Evolutionary conservation across 2,888 invertebrate genomes (phyloP).

Genomic region (Charanyca ferruginea): DNA sequence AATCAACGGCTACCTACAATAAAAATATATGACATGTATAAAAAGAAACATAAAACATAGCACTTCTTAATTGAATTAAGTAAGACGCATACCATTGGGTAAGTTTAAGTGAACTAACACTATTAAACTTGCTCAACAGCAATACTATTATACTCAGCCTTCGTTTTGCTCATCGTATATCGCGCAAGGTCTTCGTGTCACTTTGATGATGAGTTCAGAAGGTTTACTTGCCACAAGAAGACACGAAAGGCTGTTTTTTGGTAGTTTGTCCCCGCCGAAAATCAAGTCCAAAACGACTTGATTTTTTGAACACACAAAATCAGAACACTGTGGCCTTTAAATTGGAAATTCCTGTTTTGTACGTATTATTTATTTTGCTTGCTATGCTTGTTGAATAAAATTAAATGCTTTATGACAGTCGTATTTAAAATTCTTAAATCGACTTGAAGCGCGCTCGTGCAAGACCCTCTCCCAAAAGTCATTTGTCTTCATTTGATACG

Average conservation of each 20-base stretch:
- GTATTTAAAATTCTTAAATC: no score
- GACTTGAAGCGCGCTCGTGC: no score
- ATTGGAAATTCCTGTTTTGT: no score
- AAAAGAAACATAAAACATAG: background rate
- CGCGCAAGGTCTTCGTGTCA: slow-evolving; percentile 38
- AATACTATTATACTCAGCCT: slow-evolving; percentile 33
- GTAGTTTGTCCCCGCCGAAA: no score
- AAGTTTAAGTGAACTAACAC: slow-evolving; percentile 49
- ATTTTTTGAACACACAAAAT: no score
- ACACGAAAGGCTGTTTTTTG: background rate
- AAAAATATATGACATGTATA: background rate
- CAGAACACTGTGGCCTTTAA: no score
- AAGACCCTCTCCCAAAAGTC: no score
- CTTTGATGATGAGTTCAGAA: slow-evolving; percentile 20
- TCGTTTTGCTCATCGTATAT: slow-evolving; percentile 49
- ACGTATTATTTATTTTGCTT: no score
- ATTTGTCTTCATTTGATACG: no score
- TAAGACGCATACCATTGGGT: slow-evolving; percentile 20
- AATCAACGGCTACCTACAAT: background rate
- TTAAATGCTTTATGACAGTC: no score
- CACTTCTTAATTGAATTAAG: slow-evolving; percentile 49
- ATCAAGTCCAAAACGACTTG: no score
- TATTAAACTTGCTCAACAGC: slow-evolving; percentile 39
- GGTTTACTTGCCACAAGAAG: slow-evolving; percentile 4
- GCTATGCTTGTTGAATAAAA: no score